phyloP scores from a whole-genome alignment of 2,888 invertebrate species.

The Trissonchulus latispiculum region DNA sequence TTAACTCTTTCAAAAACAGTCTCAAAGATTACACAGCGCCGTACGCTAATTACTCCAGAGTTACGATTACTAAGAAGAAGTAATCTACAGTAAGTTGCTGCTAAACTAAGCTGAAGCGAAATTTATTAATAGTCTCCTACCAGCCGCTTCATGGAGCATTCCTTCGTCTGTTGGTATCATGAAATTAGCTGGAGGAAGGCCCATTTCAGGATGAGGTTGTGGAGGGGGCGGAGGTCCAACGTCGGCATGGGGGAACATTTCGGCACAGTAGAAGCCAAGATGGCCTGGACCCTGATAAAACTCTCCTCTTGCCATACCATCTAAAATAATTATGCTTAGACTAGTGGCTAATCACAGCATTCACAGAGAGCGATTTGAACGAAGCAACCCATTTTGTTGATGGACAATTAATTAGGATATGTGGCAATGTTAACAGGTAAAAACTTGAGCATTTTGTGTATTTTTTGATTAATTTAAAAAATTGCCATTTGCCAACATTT shows the following conservation, averaged over 20 bases:
- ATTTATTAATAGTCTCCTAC: neutral
- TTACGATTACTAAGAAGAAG: too few species aligned
- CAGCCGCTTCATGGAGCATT: neutral
- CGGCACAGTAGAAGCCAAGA: neutral
- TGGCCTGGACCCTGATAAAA: neutral
- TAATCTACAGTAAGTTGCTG: neutral
- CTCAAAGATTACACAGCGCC: neutral
- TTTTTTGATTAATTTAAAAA: too few species aligned
- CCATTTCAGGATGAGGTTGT: neutral
- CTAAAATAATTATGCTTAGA: neutral
- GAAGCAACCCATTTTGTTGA: too few species aligned
- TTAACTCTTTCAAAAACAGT: neutral
- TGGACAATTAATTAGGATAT: too few species aligned
- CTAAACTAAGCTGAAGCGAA: neutral
- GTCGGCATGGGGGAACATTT: neutral
- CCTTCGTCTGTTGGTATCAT: neutral
- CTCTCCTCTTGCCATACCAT: neutral
- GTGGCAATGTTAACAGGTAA: too few species aligned
- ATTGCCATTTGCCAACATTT: too few species aligned
- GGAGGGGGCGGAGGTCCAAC: neutral
- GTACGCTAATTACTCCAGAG: too few species aligned
- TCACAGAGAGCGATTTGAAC: too few species aligned
- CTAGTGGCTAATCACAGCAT: too few species aligned
- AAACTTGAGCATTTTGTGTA: too few species aligned
- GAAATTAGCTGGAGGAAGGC: neutral